Percentiles rank a stretch among this genome's conserved stretches.
Conservation (phyloP, 2,113 vertebrate genomes). For the Pagrus major region DNA sequence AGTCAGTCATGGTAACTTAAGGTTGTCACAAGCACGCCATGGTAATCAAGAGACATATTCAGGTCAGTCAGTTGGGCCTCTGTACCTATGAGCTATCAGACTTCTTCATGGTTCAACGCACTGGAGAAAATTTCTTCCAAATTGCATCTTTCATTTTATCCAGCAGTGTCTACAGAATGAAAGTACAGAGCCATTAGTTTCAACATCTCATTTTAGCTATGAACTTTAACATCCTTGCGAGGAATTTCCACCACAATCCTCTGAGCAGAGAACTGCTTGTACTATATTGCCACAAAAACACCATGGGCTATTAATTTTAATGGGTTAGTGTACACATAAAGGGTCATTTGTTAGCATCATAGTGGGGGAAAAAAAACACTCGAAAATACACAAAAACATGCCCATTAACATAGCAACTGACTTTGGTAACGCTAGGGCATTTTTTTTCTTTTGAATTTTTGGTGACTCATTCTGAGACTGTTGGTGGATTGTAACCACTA, state of each 20-base stretch:
- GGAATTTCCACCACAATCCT: not conserved
- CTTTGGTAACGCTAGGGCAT: not conserved
- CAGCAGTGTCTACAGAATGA: not conserved
- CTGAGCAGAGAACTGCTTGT: not conserved
- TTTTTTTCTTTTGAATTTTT: not conserved
- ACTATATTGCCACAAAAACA: not conserved
- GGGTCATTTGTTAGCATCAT: not conserved
- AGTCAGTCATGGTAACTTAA: not conserved
- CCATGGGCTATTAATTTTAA: not conserved
- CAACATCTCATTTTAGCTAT: constrained; percentile 20
- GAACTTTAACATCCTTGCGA: not conserved
- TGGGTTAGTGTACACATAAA: not conserved
- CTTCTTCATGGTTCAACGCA: not conserved
- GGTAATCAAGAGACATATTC: not conserved
- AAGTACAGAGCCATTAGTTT: not conserved
- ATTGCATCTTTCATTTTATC: constrained; percentile 8
- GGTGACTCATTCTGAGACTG: not conserved
- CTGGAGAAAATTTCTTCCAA: not conserved
- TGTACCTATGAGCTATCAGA: constrained; percentile 5
- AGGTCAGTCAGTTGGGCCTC: constrained; percentile 10
- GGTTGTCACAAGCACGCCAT: not conserved
- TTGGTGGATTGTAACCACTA: constrained; percentile 1
- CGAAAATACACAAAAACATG: not conserved
- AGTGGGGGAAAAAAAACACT: not conserved
- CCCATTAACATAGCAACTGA: not conserved